These are phyloP conservation scores for Cephus spinipes DNA, from an alignment of 2,888 invertebrate genomes.

Conservation along the genomic window DNA sequence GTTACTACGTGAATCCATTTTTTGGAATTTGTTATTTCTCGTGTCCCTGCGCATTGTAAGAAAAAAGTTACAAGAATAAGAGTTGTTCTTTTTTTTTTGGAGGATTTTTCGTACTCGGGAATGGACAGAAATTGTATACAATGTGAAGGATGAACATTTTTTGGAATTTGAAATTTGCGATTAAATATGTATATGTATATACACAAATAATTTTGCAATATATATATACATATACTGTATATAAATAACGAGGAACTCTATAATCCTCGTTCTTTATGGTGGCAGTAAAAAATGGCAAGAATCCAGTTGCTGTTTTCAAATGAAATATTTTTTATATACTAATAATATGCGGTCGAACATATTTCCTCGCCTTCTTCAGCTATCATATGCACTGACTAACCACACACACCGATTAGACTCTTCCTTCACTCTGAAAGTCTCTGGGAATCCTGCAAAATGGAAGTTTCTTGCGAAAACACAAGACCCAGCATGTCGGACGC, in stretches of 20 bases:
- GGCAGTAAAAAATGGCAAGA: neutral
- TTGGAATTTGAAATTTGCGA: neutral
- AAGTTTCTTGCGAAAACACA: neutral
- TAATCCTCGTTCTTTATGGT: neutral
- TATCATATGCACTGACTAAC: constrained; percentile 28
- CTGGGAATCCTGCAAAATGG: neutral
- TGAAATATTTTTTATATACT: neutral
- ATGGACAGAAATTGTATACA: neutral
- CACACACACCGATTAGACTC: neutral
- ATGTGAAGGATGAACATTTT: neutral
- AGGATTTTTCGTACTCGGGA: neutral
- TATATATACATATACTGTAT: neutral
- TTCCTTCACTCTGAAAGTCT: neutral
- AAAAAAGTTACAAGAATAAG: neutral
- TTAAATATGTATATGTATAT: neutral
- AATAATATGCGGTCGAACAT: constrained; percentile 1
- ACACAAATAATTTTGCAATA: neutral
- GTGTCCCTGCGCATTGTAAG: neutral
- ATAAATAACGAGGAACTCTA: neutral
- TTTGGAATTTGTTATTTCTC: neutral
- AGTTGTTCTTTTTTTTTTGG: neutral
- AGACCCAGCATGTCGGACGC: neutral
- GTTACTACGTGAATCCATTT: neutral
- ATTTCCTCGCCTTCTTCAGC: constrained; percentile 22
- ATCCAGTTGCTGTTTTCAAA: neutral